Evolutionary conservation across 2,797 vertebrate genomes (phyloP).

Genomic region (Emys orbicularis): DNA sequence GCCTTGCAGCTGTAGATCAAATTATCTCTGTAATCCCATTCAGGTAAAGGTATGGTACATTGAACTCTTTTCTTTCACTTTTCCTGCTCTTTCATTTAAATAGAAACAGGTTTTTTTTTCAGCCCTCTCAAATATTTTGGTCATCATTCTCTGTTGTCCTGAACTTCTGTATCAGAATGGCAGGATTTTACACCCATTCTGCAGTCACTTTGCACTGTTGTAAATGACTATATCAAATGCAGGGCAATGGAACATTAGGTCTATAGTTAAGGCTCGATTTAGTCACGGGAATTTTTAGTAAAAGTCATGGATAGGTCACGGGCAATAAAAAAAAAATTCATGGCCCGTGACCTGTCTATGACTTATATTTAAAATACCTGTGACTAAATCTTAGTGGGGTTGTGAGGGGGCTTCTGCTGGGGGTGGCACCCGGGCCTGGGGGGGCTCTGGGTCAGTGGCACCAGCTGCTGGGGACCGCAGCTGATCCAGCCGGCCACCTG

Average conservation of each 20-base stretch:
- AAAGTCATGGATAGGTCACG: too few relatives aligned
- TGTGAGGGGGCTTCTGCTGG: too few relatives aligned
- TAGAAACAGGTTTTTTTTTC: background rate
- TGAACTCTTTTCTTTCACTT: rapidly evolving
- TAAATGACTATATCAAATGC: background rate
- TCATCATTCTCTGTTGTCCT: background rate
- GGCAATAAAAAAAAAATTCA: too few relatives aligned
- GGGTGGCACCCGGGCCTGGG: too few relatives aligned
- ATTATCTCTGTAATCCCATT: background rate
- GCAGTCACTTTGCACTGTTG: background rate
- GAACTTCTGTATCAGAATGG: background rate
- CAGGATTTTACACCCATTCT: background rate
- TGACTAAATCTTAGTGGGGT: too few relatives aligned
- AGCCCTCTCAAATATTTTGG: background rate
- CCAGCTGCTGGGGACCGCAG: too few relatives aligned
- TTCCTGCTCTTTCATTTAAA: background rate
- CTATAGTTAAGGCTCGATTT: background rate
- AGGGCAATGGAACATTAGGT: background rate
- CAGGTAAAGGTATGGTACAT: background rate
- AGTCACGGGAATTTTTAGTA: too few relatives aligned
- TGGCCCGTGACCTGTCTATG: too few relatives aligned
- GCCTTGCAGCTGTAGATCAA: background rate
- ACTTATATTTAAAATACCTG: too few relatives aligned
- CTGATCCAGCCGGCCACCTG: too few relatives aligned
- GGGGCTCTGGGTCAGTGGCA: too few relatives aligned